Evolutionary conservation across 2,888 invertebrate species (phyloP).

Genomic region (Copidosoma aretas): DNA sequence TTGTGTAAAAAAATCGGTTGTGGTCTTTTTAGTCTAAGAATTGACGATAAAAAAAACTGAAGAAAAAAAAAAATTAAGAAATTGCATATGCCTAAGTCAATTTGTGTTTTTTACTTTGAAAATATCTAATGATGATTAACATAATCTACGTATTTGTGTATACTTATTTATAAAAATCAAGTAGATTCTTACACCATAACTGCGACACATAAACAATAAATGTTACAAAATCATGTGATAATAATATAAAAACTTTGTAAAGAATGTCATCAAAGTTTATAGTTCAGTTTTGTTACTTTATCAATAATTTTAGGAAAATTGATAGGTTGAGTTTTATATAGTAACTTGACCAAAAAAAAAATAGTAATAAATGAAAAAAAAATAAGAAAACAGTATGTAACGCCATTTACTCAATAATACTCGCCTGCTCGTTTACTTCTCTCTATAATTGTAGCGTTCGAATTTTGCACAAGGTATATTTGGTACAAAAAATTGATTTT

Average conservation of each 20-base stretch:
- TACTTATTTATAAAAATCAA: constrained; percentile 21
- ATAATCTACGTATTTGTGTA: constrained; percentile 7
- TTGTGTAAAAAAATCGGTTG: constrained; percentile 27
- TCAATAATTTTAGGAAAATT: constrained; percentile 11
- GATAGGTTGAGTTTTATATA: constrained; percentile 12
- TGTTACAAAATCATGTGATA: constrained; percentile 34
- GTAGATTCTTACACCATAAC: constrained; percentile 13
- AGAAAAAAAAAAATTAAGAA: constrained; percentile 14
- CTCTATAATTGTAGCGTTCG: constrained; percentile 22
- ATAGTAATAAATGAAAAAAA: constrained; percentile 5
- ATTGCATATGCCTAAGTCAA: constrained; percentile 26
- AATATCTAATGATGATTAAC: constrained; percentile 14
- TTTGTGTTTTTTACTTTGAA: constrained; percentile 16
- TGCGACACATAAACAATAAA: constrained; percentile 25
- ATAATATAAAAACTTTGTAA: constrained; percentile 38
- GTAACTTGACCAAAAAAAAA: constrained; percentile 8
- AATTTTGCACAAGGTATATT: constrained; percentile 18
- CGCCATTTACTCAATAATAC: constrained; percentile 30
- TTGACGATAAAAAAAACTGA: constrained; percentile 9
- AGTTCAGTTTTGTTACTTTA: constrained; percentile 25
- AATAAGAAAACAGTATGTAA: constrained; percentile 28
- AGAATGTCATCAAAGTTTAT: constrained; percentile 27
- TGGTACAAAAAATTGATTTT: constrained; percentile 37
- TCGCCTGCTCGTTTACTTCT: constrained; percentile 32
- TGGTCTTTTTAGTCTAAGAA: constrained; percentile 21